A percentile compares a stretch with the other conserved stretches of the same genome.
phyloP scores from a whole-genome alignment of 2,113 vertebrate species.

The Dolichotis patagonum region DNA sequence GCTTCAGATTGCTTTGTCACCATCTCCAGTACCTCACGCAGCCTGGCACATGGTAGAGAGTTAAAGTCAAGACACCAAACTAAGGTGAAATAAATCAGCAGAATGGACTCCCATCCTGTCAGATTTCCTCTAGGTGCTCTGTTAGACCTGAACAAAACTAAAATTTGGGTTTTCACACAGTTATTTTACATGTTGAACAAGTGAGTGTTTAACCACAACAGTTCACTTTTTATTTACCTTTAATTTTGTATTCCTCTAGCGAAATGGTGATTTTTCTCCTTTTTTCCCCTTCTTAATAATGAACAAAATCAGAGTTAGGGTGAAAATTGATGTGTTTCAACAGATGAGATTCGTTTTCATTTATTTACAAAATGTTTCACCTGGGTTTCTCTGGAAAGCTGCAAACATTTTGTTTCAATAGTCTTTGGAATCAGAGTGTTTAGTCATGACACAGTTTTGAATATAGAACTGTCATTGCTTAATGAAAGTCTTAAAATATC shows the following conservation, averaged over 20 bases:
- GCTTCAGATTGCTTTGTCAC: neutral
- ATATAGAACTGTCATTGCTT: slow-evolving; percentile 84
- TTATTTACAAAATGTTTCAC: slow-evolving; percentile 75
- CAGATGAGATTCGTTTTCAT: slow-evolving; percentile 65
- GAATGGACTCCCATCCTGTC: neutral
- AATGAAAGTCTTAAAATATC: slow-evolving; percentile 84
- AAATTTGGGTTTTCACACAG: neutral
- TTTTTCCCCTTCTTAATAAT: neutral
- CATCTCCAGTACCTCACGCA: neutral
- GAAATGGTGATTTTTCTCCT: neutral
- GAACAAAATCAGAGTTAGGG: slow-evolving; percentile 6
- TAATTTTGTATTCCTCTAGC: slow-evolving; percentile 21
- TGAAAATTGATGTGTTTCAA: slow-evolving; percentile 41
- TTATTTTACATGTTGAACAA: neutral
- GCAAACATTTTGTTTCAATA: slow-evolving; percentile 71
- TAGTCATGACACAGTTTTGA: slow-evolving; percentile 81
- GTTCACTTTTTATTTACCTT: neutral
- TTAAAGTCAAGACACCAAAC: neutral
- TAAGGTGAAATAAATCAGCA: neutral
- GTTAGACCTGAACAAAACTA: neutral
- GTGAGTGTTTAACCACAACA: neutral
- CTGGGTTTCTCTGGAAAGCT: slow-evolving; percentile 70
- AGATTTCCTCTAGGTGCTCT: neutral
- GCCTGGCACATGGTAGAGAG: neutral
- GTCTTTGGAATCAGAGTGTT: slow-evolving; percentile 66